Base-by-base conservation (phyloP, 2,888 invertebrate genomes). In the Drosophila hawaiiensis region DNA sequence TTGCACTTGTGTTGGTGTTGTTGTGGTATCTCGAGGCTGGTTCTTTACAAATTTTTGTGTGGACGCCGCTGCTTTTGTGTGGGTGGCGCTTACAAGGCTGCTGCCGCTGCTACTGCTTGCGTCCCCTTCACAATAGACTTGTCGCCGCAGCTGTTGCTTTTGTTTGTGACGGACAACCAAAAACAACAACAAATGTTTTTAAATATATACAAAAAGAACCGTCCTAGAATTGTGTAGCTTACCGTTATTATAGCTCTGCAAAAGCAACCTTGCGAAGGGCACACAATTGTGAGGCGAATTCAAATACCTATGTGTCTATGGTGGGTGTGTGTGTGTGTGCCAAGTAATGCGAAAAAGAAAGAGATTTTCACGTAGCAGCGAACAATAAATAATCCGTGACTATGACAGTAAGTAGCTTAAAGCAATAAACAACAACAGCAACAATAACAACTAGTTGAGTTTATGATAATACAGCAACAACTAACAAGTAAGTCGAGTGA, bases 21-120 rank as follows among this genome's bases (percentile, higher is more conserved):
- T 66, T 78, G 73, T 65, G 54, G 49, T 58, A 76, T 62, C 65
- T 66, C 58, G 72, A 43, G 55, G 63, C 58, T 76, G 69, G 31
- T 73, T 73, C 80, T 76, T 82, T 83, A 82, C 69, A 82, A 75
- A 73, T 78, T 82, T 85, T 78, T 85, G 82, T 89, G 86, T 84
- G 86, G 83, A 68, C 35, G 58, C 61, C 43, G 59, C 70, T 59
- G 67, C 60, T 68, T 75, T 87, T 84, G 75, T 89, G 85, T 89
- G 88, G 85, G 88, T 77, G 85, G 87, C 76, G 87, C 78, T 84
- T 82, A 84, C 85, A 89, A 85, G 89, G 82, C 76, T 83, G 72
- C 70, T 68, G 56, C 55, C 47, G 58, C 67, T 64, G 43, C 56
- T 50, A 55, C 39, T 29, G 50, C 47, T 58, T 55, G 75, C 59